Base-by-base conservation (phyloP, 2,113 vertebrate species). In the Anarhynchus alexandrinus region DNA sequence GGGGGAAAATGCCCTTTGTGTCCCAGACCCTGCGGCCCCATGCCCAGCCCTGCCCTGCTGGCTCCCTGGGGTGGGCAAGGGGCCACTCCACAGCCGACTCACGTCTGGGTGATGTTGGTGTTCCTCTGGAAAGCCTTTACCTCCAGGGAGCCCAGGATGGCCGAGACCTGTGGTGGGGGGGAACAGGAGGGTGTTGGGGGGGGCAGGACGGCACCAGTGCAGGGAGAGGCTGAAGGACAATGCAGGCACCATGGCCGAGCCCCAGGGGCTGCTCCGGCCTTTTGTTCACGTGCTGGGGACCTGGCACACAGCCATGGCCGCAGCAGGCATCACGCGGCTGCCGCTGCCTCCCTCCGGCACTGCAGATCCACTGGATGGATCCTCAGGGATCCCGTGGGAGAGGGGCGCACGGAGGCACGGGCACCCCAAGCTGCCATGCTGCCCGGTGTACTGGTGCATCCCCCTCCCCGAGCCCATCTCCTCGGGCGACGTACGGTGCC, bases 111-210 rank as follows among this genome's bases (percentile, higher is more conserved):
- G 84, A 97, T 80, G 49, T 96, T 91, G 90, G 62, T 88, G 87
- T 94, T 97, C 49, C 70, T 69, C 90, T 61, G 78, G 89, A 97
- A 97, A 91, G 77, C 62, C 47, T 97, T 94, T 25, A 96, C 69
- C 27, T 93, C 70, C 81, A 97, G 54, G 62, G 95, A 96, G 27
- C 27, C 82, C 90, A 97, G 70, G 70, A 96, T 87, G 66, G 81
- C 52, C 0, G 96, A 79, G 70, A 97, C 70, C 96, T 97, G 70
- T 15, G 34, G 30, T 0, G 0, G 4, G 11, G 12, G 19, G 6
- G 4, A 91, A 19, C 0, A 2, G 83, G 47, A 89, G 17, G 6
- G 29, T 2, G 6, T 94, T 65, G 91, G 43, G 9, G 43, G 64
- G 13, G 13, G 17, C n/a, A 88, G 66, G 82, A 55, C 2, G 1